A percentile compares a stretch with the other conserved stretches of the same genome.
Evolutionary conservation across 2,113 vertebrate species (phyloP).

Genomic region (Oreocharis arfaki): DNA sequence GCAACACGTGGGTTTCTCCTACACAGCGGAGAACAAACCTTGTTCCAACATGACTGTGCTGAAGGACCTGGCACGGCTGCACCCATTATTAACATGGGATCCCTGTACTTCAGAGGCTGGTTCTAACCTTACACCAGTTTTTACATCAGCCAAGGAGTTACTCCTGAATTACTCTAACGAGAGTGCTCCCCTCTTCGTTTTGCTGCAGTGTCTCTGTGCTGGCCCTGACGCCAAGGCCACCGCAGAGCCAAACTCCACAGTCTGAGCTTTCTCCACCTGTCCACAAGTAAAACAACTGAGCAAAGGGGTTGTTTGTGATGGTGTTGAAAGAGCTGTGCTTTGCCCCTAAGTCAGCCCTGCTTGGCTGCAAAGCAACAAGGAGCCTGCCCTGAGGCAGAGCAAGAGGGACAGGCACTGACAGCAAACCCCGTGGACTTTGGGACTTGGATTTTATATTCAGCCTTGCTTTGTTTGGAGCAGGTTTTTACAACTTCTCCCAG

Average conservation of each 20-base stretch:
- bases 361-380: neutral
- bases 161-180: neutral
- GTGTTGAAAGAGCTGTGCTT: conserved; percentile 2
- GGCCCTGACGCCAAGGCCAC: neutral
- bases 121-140: neutral
- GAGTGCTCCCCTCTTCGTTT: neutral
- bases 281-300: neutral
- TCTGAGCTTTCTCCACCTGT: neutral
- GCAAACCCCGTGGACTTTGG: neutral
- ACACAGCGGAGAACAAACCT: neutral
- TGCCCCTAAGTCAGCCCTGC: neutral
- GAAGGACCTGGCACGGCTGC: neutral
- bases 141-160: neutral
- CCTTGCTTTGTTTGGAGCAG: neutral
- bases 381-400: neutral
- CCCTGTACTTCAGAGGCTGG: neutral
- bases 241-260: neutral
- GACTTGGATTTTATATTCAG: neutral
- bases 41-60: neutral
- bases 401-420: neutral
- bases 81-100: neutral
- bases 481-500: neutral
- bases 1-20: neutral
- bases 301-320: neutral
- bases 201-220: neutral